Percentiles rank a stretch among this genome's conserved stretches.
These are phyloP conservation scores for Drosophila simulans DNA, from an alignment of 1,140 invertebrate genomes.

Conservation along the genomic window DNA sequence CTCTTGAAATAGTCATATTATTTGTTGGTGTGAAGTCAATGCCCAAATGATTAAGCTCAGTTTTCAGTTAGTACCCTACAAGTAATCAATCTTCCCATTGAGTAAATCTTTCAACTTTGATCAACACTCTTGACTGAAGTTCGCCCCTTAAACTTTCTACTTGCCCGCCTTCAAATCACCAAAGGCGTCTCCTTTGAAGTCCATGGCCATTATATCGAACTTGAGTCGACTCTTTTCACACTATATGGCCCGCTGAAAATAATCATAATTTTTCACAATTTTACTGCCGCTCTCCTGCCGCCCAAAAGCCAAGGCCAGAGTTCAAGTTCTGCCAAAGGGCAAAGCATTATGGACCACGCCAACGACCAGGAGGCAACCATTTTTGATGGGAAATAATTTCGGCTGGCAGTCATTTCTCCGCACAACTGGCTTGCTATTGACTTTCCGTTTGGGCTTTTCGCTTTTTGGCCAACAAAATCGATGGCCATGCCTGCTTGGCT, in stretches of 20 bases:
- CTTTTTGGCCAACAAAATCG: slow-evolving; percentile 60
- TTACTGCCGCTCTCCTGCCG: slow-evolving; percentile 18
- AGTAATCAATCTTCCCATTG: slow-evolving; percentile 36
- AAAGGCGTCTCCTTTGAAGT: slow-evolving; percentile 37
- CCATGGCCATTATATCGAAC: slow-evolving; percentile 51
- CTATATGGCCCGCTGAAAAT: slow-evolving; percentile 38
- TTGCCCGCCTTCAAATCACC: slow-evolving; percentile 38
- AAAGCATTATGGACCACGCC: slow-evolving; percentile 38
- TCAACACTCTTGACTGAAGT: slow-evolving; percentile 48
- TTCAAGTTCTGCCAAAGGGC: slow-evolving; percentile 74
- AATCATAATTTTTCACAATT: slow-evolving; percentile 55
- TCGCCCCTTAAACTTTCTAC: slow-evolving; percentile 58
- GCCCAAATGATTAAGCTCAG: neutral
- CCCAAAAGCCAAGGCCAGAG: slow-evolving; percentile 49
- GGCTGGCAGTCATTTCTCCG: slow-evolving; percentile 24
- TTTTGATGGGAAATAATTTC: slow-evolving; percentile 62
- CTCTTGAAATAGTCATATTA: neutral
- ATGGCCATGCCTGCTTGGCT: slow-evolving; percentile 50
- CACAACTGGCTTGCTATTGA: slow-evolving; percentile 27
- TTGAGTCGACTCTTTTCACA: slow-evolving; percentile 60
- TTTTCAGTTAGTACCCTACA: neutral
- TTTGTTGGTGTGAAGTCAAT: neutral
- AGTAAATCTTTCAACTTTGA: slow-evolving; percentile 27
- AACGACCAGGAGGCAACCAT: slow-evolving; percentile 6
- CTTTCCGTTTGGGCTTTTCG: slow-evolving; percentile 9